A percentile compares a stretch with the other conserved stretches of the same genome.
Evolutionary conservation across 1,140 invertebrate genomes (phyloP).

Genomic region (Portunus trituberculatus): DNA sequence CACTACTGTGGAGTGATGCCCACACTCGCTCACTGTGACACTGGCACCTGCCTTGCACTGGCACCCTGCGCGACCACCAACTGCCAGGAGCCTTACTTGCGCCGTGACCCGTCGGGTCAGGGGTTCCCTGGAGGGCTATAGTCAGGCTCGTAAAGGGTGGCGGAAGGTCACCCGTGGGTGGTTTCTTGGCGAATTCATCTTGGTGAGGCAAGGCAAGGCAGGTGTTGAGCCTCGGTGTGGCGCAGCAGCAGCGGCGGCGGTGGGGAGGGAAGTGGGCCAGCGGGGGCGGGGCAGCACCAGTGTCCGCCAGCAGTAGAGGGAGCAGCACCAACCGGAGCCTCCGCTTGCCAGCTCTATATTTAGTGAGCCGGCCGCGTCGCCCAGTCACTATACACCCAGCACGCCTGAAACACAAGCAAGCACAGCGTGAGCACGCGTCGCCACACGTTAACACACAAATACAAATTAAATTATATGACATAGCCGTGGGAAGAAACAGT

Average conservation of each 20-base stretch:
- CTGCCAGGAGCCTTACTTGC: not conserved
- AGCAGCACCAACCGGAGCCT: not conserved
- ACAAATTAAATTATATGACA: not conserved
- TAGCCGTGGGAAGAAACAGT: not conserved
- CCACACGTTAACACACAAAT: not conserved
- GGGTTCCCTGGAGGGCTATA: not conserved
- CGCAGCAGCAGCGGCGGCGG: constrained; percentile 41
- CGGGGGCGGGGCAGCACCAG: constrained; percentile 36
- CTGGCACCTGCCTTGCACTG: not conserved
- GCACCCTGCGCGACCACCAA: not conserved
- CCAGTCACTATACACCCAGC: constrained; percentile 45
- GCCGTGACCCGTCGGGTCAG: constrained; percentile 12
- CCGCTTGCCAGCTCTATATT: constrained; percentile 51
- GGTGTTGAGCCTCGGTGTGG: constrained; percentile 27
- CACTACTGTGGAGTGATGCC: not conserved
- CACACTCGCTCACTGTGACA: not conserved
- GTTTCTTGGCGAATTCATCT: constrained; percentile 28
- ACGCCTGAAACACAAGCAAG: constrained; percentile 50
- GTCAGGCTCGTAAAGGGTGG: constrained; percentile 33
- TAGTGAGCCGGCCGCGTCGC: constrained; percentile 27
- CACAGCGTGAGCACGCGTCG: not conserved
- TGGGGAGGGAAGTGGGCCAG: constrained; percentile 34
- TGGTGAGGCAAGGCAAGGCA: not conserved
- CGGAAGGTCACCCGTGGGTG: not conserved
- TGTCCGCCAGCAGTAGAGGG: not conserved